Evolutionary conservation across 2,888 invertebrate genomes (phyloP).

Genomic region (Sisyra nigra): DNA sequence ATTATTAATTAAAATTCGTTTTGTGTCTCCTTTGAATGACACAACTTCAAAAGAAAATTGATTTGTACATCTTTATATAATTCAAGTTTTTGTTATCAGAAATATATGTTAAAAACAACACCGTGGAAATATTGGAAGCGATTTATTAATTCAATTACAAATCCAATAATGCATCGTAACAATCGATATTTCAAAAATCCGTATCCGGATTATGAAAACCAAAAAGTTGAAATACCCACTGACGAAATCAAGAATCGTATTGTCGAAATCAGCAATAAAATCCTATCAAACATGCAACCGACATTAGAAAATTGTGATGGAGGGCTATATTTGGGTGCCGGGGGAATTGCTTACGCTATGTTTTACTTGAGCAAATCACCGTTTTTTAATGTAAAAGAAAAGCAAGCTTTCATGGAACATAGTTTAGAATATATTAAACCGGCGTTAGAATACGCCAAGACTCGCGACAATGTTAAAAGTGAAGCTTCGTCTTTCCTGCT

Average conservation of each 20-base stretch:
- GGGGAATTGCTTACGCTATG: conserved; percentile 62
- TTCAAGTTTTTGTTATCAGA: too few relatives aligned
- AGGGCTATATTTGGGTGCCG: conserved; percentile 51
- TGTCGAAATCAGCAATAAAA: conserved; percentile 17
- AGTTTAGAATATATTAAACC: conserved; percentile 45
- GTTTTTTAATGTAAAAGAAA: conserved; percentile 26
- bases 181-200: conserved; percentile 10
- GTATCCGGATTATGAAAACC: conserved; percentile 9
- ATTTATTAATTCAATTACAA: neutral
- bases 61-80: too few relatives aligned
- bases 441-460: conserved; percentile 35
- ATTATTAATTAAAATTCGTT: too few relatives aligned
- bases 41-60: too few relatives aligned
- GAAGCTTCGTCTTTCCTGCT: conserved; percentile 56
- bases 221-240: conserved; percentile 9
- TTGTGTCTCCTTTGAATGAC: too few relatives aligned
- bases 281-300: conserved; percentile 21
- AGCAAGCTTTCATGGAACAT: conserved; percentile 34
- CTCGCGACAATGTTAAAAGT: conserved; percentile 28
- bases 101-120: too few relatives aligned
- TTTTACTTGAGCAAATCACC: conserved; percentile 46
- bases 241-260: conserved; percentile 11
- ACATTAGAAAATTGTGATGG: conserved; percentile 29
- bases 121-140: too few relatives aligned
- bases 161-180: conserved; percentile 3